Base-by-base conservation (phyloP, 1,140 invertebrate genomes). In the Anoplophora glabripennis region DNA sequence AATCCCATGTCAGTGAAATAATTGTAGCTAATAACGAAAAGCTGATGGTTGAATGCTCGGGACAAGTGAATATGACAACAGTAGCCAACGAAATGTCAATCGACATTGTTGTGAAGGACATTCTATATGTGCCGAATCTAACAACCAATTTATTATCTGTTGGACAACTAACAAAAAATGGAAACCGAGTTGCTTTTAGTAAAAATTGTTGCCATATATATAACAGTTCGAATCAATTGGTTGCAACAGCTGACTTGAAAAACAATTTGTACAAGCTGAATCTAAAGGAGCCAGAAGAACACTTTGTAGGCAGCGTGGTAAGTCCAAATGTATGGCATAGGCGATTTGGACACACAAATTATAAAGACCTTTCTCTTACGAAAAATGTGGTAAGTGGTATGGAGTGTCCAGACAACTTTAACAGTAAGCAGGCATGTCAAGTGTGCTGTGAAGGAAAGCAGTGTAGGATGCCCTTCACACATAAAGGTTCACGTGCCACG, bases 201-300 rank as follows among this genome's bases (percentile, higher is more conserved):
- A 18, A 49, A 18, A 14, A 10, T 4, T 4, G 7, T 48, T n/a
- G 41, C n/a, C 14, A 35, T 14, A 51, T 12, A 10, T n/a, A 35
- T 35, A 15, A 51, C 12, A 10, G 14, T 15, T 12, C 5, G 12
- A 12, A 8, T 51, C 8, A 7, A 8, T 47, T 68, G 28, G 53
- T 70, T 17, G 64, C 55, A 40, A 46, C 38, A 52, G 65, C 59
- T 21, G 48, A 41, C 10, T 46, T 63, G 51, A 56, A 45, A 18
- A 63, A 64, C 59, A 61, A 63, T 59, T 63, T 71, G 14, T 72
- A 72, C 52, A 68, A 64, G 57, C 51, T 73, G 14, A 63, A 70
- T 15, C 38, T 37, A 14, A 8, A 36, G 12, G 9, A n/a, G 7
- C 35, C 11, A n/a, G 55, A 21, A 62, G 63, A 28, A 8, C 37